Percentiles rank a stretch among this genome's conserved stretches.
Evolutionary conservation across 2,113 vertebrate species (phyloP).

Genomic region (Mandrillus leucophaeus): DNA sequence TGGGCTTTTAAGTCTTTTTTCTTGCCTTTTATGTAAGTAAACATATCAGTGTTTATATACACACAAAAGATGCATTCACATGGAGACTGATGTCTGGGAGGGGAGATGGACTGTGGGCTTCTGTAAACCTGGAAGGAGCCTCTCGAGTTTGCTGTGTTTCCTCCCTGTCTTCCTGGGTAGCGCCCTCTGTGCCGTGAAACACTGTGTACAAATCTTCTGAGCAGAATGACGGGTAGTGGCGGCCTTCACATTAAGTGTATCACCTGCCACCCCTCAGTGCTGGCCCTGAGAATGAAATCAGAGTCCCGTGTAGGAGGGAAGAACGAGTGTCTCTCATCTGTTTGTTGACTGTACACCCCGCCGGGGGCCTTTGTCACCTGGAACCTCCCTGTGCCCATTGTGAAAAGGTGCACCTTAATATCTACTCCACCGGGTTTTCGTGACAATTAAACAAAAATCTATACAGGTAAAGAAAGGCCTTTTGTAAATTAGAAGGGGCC

Average conservation of each 20-base stretch:
- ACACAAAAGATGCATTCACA: background rate
- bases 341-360: no score
- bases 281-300: background rate
- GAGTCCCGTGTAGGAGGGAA: background rate
- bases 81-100: background rate
- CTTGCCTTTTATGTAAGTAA: background rate
- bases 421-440: no score
- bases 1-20: background rate
- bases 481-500: background rate
- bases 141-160: background rate
- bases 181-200: background rate
- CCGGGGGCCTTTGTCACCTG: no score
- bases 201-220: background rate
- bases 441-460: background rate
- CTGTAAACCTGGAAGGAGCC: background rate
- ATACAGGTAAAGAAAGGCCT: background rate
- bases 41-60: background rate
- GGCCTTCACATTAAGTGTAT: background rate
- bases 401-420: background rate
- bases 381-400: background rate
- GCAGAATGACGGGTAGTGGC: background rate
- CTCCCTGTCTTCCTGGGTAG: background rate
- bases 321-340: accelerated
- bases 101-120: background rate
- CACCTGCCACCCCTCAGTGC: background rate